Base-by-base conservation (phyloP, 2,888 invertebrate species). In the Pelosia muscerda region DNA sequence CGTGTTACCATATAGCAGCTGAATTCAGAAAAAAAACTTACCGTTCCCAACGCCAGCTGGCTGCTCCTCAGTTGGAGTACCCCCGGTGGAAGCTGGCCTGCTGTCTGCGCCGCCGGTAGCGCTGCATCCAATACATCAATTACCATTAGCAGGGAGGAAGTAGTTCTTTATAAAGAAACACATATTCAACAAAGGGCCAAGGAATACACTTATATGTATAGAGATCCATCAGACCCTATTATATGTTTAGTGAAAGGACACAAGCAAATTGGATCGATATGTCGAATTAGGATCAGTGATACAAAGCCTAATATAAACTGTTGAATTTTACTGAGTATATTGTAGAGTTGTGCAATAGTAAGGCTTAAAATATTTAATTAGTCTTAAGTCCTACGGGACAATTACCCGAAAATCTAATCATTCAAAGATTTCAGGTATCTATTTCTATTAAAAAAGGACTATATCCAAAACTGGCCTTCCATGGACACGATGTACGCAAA, bases 91-190 rank as follows among this genome's bases (percentile, higher is more conserved):
- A 61, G 95, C 97, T 72, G 98, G 97, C 82, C 97, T 97, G 91
- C 98, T 98, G 92, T 98, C 98, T 23, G 98, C 98, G 72, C 98
- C 98, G 77, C 98, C 98, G 78, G 98, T 98, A 80, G 98, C 98
- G 94, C 98, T 98, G 95, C 83, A 34, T 91, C 78, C 81, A 79
- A 78, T 67, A 83, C 56, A 75, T 55, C 61, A 67, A 25, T 23
- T 19, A 65, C 71, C 54, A 68, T 70, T 62, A 68, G 25, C 15
- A 61, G 56, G 8, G 6, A 49, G 8, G 3, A 49, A 34, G 34
- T 22, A 56, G 5, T 11, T 31, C 6, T 22, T 58, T n/a, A 26
- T 15, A 13, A 13, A 31, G 49, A 31, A n/a, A 8, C n/a, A 58
- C 6, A 11, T 22, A 8, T n/a, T n/a, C 55, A 56, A 26, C 13